Conservation (phyloP, 2,888 invertebrate genomes). For the Drosophila aldrichi region DNA sequence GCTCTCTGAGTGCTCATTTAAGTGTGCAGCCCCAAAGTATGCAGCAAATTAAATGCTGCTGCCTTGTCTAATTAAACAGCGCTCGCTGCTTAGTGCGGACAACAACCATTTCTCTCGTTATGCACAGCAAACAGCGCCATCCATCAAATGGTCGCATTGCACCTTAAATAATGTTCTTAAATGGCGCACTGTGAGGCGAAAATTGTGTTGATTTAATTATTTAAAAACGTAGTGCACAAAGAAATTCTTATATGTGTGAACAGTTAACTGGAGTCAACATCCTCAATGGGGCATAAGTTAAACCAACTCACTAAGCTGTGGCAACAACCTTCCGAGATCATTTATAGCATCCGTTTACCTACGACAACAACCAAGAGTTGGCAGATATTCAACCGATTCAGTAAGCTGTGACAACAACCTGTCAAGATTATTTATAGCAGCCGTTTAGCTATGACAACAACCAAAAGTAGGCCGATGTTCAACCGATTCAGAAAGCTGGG, state of each 20-base stretch:
- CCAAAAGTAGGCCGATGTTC: too few relatives aligned
- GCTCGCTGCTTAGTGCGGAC: constrained; percentile 8
- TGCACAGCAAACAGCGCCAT: background rate
- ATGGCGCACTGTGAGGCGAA: background rate
- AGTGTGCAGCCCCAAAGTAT: constrained; percentile 17
- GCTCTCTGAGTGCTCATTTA: background rate
- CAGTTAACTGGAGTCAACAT: background rate
- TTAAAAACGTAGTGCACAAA: too few relatives aligned
- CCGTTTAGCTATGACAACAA: background rate
- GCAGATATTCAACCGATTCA: background rate
- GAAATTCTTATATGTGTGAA: background rate
- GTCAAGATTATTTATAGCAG: background rate
- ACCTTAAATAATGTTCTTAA: constrained; percentile 3
- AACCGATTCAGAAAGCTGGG: background rate
- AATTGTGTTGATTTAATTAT: background rate
- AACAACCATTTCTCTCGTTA: background rate
- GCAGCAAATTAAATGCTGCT: constrained; percentile 11
- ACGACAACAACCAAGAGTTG: background rate
- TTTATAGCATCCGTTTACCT: background rate
- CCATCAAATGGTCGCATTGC: background rate
- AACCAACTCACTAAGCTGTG: too few relatives aligned
- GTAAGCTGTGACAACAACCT: background rate
- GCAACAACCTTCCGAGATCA: background rate
- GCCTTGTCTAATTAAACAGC: constrained; percentile 1
- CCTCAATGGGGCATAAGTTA: too few relatives aligned